These are phyloP conservation scores for Herpailurus yagouaroundi DNA, from an alignment of 2,113 vertebrate species.

Conservation along the genomic window DNA sequence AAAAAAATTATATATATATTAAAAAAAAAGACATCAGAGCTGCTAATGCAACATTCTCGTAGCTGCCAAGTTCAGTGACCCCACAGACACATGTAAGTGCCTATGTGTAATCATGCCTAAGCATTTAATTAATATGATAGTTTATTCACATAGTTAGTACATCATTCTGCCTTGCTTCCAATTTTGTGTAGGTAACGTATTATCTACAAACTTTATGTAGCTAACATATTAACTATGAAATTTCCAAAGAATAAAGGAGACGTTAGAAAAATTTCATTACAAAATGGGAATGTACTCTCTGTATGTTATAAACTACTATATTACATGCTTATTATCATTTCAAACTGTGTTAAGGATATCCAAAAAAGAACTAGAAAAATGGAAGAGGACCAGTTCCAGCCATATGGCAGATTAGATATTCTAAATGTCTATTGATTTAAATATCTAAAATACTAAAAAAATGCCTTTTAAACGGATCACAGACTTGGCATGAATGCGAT, in stretches of 20 bases:
- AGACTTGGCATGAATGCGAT: neutral
- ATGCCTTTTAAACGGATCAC: neutral
- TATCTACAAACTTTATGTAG: neutral
- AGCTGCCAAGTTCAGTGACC: neutral
- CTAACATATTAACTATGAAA: neutral
- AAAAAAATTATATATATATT: no score
- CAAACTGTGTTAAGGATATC: neutral
- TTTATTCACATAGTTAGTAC: neutral
- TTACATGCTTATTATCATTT: neutral
- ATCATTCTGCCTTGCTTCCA: neutral
- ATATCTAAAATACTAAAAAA: neutral
- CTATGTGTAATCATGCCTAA: neutral
- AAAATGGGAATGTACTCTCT: neutral
- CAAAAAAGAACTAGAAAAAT: conserved; percentile 7
- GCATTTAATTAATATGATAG: neutral
- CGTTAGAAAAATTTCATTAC: neutral
- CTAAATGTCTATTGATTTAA: neutral
- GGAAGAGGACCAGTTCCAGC: neutral
- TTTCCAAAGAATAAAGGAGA: conserved; percentile 30
- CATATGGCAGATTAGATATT: neutral
- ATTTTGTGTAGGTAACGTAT: neutral
- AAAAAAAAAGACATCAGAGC: no score
- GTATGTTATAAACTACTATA: neutral
- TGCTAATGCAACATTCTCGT: neutral
- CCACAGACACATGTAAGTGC: no score